phyloP scores from a whole-genome alignment of 2,113 vertebrate species.

The Mus pahari region DNA sequence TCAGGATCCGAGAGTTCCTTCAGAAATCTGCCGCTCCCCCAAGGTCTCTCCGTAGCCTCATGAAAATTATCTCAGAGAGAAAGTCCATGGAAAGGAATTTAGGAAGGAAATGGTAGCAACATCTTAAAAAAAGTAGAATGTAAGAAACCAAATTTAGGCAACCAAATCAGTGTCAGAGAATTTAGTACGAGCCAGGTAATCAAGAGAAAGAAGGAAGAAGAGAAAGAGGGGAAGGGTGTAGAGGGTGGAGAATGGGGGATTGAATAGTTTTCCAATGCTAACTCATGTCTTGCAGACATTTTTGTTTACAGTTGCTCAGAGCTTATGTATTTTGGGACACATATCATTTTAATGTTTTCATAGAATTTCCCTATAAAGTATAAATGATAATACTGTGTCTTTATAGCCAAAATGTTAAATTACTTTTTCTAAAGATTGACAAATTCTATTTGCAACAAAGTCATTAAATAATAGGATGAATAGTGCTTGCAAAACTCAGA shows the following conservation, averaged over 20 bases:
- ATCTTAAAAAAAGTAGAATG: slow-evolving; percentile 8
- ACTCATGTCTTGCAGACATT: slow-evolving; percentile 68
- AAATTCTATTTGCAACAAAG: slow-evolving; percentile 32
- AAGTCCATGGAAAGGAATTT: background rate
- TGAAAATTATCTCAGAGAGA: background rate
- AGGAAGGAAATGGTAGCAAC: slow-evolving; percentile 29
- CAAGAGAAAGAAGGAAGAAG: background rate
- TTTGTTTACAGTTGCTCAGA: slow-evolving; percentile 63
- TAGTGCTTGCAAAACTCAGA: background rate
- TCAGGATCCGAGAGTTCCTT: background rate
- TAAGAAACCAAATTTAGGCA: background rate
- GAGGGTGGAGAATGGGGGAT: slow-evolving; percentile 42
- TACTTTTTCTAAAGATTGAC: slow-evolving; percentile 36
- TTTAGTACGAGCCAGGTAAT: slow-evolving; percentile 73
- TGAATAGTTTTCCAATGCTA: slow-evolving; percentile 56
- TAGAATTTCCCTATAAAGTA: slow-evolving; percentile 1
- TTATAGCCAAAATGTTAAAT: background rate
- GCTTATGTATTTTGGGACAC: background rate
- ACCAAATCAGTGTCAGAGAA: slow-evolving; percentile 67
- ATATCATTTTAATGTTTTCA: slow-evolving; percentile 26
- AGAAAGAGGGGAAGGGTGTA: background rate
- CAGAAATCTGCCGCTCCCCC: background rate
- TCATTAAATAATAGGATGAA: background rate
- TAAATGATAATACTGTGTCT: background rate
- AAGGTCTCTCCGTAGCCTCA: background rate